Evolutionary conservation across 1,140 invertebrate genomes (phyloP).

Genomic region (Apocrypta bakeri): DNA sequence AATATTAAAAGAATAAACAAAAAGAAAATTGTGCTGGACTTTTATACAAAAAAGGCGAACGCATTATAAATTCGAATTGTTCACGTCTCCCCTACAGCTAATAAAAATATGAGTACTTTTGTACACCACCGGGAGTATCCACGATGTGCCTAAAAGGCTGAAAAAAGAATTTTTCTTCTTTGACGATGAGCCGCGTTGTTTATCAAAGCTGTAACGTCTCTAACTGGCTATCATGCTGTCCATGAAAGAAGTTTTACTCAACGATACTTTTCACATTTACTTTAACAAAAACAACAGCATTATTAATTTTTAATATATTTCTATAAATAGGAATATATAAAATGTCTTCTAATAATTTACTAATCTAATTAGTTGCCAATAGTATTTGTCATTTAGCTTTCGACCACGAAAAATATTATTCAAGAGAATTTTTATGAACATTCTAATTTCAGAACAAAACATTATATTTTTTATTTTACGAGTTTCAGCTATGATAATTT

Average conservation of each 20-base stretch:
- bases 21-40: neutral
- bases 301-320: neutral
- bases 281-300: slow-evolving; percentile 20
- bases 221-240: slow-evolving; percentile 57
- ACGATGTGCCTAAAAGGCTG: slow-evolving; percentile 72
- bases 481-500: neutral
- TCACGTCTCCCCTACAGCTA: slow-evolving; percentile 39
- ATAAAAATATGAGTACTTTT: slow-evolving; percentile 45
- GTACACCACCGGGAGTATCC: slow-evolving; percentile 66
- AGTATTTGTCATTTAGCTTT: neutral
- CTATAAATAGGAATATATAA: slow-evolving; percentile 3
- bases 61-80: too few species aligned
- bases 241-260: slow-evolving; percentile 1
- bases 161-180: slow-evolving; percentile 62
- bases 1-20: slow-evolving; percentile 5
- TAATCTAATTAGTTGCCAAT: neutral
- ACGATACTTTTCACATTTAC: slow-evolving; percentile 3
- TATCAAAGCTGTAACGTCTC: slow-evolving; percentile 69
- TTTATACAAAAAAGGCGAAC: too few species aligned
- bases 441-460: too few species aligned
- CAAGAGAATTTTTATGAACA: neutral
- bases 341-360: neutral
- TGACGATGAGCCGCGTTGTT: slow-evolving; percentile 60
- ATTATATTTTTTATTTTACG: neutral
- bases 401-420: neutral